Conservation (phyloP, 2,113 vertebrate species). For the Misgurnus anguillicaudatus region DNA sequence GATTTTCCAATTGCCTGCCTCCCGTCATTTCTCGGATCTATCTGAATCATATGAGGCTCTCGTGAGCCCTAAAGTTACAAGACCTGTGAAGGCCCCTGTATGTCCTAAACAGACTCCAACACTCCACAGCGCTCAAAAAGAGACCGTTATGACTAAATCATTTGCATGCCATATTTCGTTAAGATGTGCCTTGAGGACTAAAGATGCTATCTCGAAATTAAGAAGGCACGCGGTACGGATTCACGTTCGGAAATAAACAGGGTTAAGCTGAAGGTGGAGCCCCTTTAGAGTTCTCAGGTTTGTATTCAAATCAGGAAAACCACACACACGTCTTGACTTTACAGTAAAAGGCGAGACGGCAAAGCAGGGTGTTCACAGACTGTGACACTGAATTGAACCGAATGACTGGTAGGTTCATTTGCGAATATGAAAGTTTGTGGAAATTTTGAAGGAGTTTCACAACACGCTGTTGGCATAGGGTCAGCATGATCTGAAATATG, state of each 20-base stretch:
- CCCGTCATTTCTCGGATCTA: constrained; percentile 50
- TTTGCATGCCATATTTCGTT: constrained; percentile 41
- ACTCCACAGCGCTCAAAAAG: not conserved
- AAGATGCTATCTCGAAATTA: constrained; percentile 19
- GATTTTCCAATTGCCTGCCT: constrained; percentile 49
- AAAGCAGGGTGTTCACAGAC: not conserved
- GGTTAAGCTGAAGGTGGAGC: constrained; percentile 32
- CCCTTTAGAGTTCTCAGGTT: constrained; percentile 33
- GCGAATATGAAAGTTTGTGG: constrained; percentile 13
- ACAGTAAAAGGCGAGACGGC: constrained; percentile 41
- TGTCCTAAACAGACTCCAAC: constrained; percentile 6
- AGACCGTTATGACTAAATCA: constrained; percentile 50
- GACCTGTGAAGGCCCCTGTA: not conserved
- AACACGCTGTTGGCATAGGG: not conserved
- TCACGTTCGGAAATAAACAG: constrained; percentile 3
- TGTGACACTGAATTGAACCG: constrained; percentile 11
- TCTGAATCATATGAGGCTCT: constrained; percentile 53
- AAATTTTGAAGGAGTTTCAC: constrained; percentile 14
- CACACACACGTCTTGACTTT: constrained; percentile 45
- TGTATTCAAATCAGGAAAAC: constrained; percentile 56
- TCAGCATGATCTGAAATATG: not conserved
- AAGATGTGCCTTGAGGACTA: constrained; percentile 13
- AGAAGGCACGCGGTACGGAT: not conserved
- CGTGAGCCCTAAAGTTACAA: not conserved
- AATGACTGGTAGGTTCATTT: not conserved